Percentiles rank a stretch among this genome's conserved stretches.
phyloP scores from a whole-genome alignment of 2,113 vertebrate species.

The Nibea coibor region DNA sequence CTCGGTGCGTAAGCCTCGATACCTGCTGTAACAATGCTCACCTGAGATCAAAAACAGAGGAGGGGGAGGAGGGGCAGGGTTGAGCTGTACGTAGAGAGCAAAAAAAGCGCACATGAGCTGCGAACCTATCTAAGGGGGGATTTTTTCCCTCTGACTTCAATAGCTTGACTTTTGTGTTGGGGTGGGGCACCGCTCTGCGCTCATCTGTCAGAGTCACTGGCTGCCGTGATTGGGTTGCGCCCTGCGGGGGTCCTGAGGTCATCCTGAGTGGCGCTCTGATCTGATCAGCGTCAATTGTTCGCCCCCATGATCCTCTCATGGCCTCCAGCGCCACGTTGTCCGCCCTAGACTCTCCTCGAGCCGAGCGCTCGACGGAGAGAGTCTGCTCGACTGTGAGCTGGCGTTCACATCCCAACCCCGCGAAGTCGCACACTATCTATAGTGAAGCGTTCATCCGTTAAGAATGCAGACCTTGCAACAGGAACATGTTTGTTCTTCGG shows the following conservation, averaged over 20 bases:
- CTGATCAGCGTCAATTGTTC: slow-evolving; percentile 69
- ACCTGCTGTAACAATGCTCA: slow-evolving; percentile 59
- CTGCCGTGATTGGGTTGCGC: slow-evolving; percentile 82
- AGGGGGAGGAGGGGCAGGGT: slow-evolving; percentile 4
- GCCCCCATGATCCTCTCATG: slow-evolving; percentile 43
- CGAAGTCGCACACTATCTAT: background rate
- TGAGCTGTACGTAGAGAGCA: slow-evolving; percentile 46
- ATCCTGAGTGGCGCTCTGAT: slow-evolving; percentile 75
- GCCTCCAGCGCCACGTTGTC: slow-evolving; percentile 53
- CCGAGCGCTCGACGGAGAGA: background rate
- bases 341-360: slow-evolving; percentile 10
- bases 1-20: slow-evolving; percentile 41
- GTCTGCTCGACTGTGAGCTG: slow-evolving; percentile 2
- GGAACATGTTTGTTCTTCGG: background rate
- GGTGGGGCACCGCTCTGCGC: slow-evolving; percentile 55
- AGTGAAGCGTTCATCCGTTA: background rate
- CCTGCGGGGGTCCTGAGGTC: slow-evolving; percentile 82
- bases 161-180: slow-evolving; percentile 74
- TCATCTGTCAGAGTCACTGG: slow-evolving; percentile 78
- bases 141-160: slow-evolving; percentile 73
- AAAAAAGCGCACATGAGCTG: slow-evolving; percentile 52
- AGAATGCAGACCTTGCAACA: background rate
- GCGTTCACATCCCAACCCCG: background rate
- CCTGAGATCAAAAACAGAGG: slow-evolving; percentile 70
- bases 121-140: slow-evolving; percentile 59